A percentile compares a stretch with the other conserved stretches of the same genome.
Conservation (phyloP, 35 echinoderm and acorn worm genomes). For the Diadema setosum region DNA sequence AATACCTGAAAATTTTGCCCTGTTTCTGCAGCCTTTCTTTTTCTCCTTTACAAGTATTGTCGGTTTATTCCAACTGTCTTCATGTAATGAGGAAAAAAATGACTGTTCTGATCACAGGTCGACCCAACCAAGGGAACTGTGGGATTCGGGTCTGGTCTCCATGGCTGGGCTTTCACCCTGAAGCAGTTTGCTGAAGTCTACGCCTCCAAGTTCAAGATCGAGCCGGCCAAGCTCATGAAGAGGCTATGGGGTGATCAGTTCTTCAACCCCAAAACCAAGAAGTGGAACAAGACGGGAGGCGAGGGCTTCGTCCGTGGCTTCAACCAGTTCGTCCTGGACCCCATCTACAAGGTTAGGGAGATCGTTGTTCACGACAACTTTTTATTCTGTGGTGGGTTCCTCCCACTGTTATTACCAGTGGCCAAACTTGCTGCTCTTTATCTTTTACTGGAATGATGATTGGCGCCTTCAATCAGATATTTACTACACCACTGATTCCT, state of each 20-base stretch:
- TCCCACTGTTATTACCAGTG: too few species aligned
- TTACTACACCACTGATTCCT: too few species aligned
- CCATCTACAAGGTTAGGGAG: conserved; percentile 96
- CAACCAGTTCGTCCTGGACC: conserved; percentile 95
- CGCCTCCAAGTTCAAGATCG: conserved; percentile 87
- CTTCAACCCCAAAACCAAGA: conserved; percentile 79
- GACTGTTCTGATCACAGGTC: conserved; percentile 6
- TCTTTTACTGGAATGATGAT: too few species aligned
- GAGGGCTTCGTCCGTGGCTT: conserved; percentile 86
- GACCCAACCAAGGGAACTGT: conserved; percentile 78
- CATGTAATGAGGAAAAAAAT: neutral
- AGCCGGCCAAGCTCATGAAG: conserved; percentile 94
- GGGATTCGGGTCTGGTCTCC: conserved; percentile 96
- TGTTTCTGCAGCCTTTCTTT: too few species aligned
- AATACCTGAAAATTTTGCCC: too few species aligned
- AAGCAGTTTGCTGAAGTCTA: conserved; percentile 99
- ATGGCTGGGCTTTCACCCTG: conserved; percentile 96
- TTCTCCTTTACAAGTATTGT: too few species aligned
- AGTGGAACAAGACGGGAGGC: conserved; percentile 84
- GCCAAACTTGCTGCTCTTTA: too few species aligned
- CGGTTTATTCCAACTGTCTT: too few species aligned
- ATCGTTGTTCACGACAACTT: too few species aligned
- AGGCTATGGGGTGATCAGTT: conserved; percentile 94
- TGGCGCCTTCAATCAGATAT: too few species aligned
- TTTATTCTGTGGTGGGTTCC: too few species aligned